A percentile compares a stretch with the other conserved stretches of the same genome.
Conservation (phyloP, 2,113 vertebrate genomes). For the Cricetomys ansorgei region DNA sequence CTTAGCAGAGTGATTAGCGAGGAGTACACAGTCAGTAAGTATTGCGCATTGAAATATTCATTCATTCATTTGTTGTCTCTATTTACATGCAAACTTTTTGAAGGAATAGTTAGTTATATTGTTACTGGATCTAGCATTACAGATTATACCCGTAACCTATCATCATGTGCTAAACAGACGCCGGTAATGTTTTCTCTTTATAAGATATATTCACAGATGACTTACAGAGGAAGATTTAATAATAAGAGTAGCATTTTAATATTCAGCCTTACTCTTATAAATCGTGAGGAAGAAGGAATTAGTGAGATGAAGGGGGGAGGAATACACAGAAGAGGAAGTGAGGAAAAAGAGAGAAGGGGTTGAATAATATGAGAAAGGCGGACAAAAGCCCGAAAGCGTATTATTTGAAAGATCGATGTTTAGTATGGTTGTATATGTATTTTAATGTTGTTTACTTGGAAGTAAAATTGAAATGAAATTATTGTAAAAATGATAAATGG, state of each 20-base stretch:
- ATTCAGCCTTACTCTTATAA: background rate
- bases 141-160: conserved; percentile 19
- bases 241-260: conserved; percentile 30
- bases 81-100: background rate
- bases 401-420: conserved; percentile 66
- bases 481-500: conserved; percentile 78
- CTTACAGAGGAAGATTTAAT: conserved; percentile 40
- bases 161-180: background rate
- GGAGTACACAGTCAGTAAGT: background rate
- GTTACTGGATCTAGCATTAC: background rate
- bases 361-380: background rate
- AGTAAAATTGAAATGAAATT: conserved; percentile 79
- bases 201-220: conserved; percentile 49
- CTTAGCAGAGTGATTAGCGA: background rate
- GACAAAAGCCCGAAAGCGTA: conserved; percentile 36
- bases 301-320: background rate
- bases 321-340: conserved; percentile 24
- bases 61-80: background rate
- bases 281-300: background rate
- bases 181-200: background rate
- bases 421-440: conserved; percentile 45
- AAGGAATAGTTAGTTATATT: background rate
- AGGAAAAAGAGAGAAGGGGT: background rate
- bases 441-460: conserved; percentile 76
- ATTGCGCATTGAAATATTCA: background rate